Conservation (phyloP, 2,113 vertebrate species). For the Talpa occidentalis region DNA sequence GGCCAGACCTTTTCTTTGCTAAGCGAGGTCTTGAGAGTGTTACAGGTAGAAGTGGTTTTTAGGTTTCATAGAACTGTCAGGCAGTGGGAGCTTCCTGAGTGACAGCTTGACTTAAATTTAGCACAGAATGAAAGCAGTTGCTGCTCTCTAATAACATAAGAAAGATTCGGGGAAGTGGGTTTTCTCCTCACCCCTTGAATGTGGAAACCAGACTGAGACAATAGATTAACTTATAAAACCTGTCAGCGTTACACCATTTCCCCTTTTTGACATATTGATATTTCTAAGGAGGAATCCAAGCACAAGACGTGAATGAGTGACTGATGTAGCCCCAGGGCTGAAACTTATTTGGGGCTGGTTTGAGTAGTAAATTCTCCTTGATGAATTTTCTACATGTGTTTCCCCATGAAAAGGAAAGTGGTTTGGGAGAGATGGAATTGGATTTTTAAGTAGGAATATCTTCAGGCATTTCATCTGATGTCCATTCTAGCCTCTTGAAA, state of each 20-base stretch:
- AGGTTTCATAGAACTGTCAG: constrained; percentile 61
- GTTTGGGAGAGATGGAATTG: constrained; percentile 59
- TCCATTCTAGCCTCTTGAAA: neutral
- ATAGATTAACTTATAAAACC: neutral
- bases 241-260: neutral
- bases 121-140: constrained; percentile 40
- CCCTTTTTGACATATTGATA: constrained; percentile 21
- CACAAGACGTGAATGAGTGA: constrained; percentile 58
- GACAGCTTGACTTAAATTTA: constrained; percentile 70
- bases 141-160: neutral
- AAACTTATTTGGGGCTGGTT: neutral
- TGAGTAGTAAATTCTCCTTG: constrained; percentile 17
- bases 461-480: neutral
- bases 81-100: constrained; percentile 57
- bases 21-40: constrained; percentile 14
- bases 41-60: constrained; percentile 39
- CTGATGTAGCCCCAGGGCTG: constrained; percentile 57
- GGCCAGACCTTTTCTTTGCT: neutral
- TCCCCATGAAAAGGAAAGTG: constrained; percentile 54
- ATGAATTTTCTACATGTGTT: constrained; percentile 24
- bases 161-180: constrained; percentile 41
- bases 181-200: neutral
- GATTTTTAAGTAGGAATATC: neutral
- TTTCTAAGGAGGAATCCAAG: constrained; percentile 62
- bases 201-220: constrained; percentile 26